Evolutionary conservation across 2,888 invertebrate species (phyloP).

Genomic region (Sipha maydis): DNA sequence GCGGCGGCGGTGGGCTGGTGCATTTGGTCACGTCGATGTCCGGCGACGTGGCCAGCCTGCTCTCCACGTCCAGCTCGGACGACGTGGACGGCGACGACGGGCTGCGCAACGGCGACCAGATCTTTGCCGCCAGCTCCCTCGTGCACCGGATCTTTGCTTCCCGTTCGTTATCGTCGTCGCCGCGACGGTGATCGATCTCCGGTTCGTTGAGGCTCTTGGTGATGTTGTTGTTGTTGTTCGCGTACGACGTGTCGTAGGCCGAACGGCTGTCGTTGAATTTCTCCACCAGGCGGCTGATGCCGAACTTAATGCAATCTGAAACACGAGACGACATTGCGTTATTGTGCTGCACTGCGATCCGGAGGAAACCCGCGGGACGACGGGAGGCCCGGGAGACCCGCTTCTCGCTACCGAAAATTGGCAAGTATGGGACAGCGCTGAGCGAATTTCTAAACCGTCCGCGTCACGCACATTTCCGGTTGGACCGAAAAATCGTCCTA

Average conservation of each 20-base stretch:
- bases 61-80: conserved; percentile 62
- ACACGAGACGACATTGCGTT: neutral
- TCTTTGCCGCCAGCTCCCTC: conserved; percentile 67
- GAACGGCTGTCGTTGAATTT: conserved; percentile 73
- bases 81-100: conserved; percentile 45
- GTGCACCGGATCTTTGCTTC: conserved; percentile 68
- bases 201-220: conserved; percentile 64
- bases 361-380: too few relatives aligned
- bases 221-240: conserved; percentile 69
- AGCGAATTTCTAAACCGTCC: too few relatives aligned
- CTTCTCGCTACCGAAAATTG: too few relatives aligned
- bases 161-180: conserved; percentile 65
- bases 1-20: conserved; percentile 67
- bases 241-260: conserved; percentile 35
- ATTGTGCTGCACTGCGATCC: too few relatives aligned
- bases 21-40: conserved; percentile 70
- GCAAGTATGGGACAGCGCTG: too few relatives aligned
- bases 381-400: too few relatives aligned
- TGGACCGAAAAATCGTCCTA: too few relatives aligned
- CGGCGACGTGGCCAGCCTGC: conserved; percentile 68
- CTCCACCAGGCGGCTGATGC: conserved; percentile 81
- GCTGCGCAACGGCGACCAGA: conserved; percentile 57
- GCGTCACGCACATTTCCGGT: too few relatives aligned
- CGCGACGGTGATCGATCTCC: conserved; percentile 66
- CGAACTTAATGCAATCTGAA: conserved; percentile 84